A percentile compares a stretch with the other conserved stretches of the same genome.
Conservation (phyloP, 2,113 vertebrate species). For the Chroicocephalus ridibundus region DNA sequence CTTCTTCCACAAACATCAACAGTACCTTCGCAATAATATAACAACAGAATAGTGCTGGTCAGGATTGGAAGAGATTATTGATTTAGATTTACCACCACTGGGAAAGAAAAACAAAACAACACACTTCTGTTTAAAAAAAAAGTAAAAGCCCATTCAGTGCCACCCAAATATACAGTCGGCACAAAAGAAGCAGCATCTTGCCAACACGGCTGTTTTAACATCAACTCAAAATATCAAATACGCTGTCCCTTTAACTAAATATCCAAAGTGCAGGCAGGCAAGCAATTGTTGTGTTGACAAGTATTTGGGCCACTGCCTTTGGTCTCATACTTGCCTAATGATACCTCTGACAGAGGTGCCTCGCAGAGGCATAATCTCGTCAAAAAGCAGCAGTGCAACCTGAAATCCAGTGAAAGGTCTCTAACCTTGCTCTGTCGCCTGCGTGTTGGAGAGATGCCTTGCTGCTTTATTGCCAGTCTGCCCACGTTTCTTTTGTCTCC, state of each 20-base stretch:
- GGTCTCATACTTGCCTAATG: background rate
- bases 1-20: background rate
- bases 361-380: background rate
- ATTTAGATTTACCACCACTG: background rate
- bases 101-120: background rate
- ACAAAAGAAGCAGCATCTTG: background rate
- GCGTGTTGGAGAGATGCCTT: background rate
- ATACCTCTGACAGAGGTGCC: background rate
- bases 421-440: background rate
- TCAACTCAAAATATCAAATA: background rate
- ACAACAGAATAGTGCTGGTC: background rate
- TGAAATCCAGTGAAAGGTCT: background rate
- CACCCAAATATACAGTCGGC: background rate
- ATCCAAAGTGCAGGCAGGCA: background rate
- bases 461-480: background rate
- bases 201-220: background rate
- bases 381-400: background rate
- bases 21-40: background rate
- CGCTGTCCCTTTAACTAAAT: background rate
- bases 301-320: conserved; percentile 20
- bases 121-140: background rate
- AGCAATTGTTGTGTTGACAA: background rate
- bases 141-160: background rate
- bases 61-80: background rate
- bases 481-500: background rate